These are phyloP conservation scores for Sarcophaga caerulescens DNA, from an alignment of 2,888 invertebrate genomes.

Conservation along the genomic window DNA sequence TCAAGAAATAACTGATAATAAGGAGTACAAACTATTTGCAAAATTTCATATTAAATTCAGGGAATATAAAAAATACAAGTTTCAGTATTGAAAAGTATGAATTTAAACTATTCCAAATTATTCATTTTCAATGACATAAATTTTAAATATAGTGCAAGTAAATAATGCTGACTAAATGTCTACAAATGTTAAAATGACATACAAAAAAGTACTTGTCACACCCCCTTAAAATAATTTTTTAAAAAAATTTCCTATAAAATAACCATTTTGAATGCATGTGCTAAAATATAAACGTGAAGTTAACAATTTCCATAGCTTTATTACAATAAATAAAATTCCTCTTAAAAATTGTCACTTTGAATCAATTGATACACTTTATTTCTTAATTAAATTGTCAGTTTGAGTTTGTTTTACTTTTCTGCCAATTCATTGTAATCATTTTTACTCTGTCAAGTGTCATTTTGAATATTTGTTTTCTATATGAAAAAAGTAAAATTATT, in stretches of 20 bases:
- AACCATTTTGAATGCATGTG: too few relatives aligned
- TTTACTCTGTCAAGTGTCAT: conserved; percentile 23
- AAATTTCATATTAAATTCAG: too few relatives aligned
- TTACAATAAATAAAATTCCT: not conserved
- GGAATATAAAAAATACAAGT: too few relatives aligned
- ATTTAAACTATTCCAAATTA: too few relatives aligned
- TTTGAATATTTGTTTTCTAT: conserved; percentile 11
- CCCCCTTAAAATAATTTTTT: not conserved
- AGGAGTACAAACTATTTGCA: too few relatives aligned
- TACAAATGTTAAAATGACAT: conserved; percentile 8
- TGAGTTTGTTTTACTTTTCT: not conserved
- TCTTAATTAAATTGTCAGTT: conserved; percentile 34
- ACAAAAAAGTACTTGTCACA: not conserved
- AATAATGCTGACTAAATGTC: conserved; percentile 24
- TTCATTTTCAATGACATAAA: too few relatives aligned
- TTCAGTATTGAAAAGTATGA: too few relatives aligned
- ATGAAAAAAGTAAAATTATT: not conserved
- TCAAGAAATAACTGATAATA: too few relatives aligned
- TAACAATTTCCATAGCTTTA: not conserved
- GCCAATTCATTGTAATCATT: not conserved
- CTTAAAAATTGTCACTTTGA: conserved; percentile 6
- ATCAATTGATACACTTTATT: conserved; percentile 24
- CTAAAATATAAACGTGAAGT: not conserved
- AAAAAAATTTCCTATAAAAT: too few relatives aligned
- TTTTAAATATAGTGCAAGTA: not conserved